Evolutionary conservation across 1,140 invertebrate species (phyloP).

Genomic region (Anoplolepis gracilipes): DNA sequence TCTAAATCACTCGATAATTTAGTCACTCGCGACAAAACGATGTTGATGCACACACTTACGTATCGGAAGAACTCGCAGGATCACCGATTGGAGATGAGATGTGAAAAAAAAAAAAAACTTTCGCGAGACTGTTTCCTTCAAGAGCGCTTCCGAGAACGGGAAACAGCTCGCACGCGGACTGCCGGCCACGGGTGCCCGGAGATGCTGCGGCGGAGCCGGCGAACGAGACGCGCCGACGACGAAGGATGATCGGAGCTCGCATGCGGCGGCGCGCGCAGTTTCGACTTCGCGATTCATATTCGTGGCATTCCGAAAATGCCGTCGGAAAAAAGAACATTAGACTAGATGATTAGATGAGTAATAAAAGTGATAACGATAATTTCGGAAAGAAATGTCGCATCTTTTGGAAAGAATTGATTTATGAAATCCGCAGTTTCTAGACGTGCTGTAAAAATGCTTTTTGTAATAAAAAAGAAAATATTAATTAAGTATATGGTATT

Average conservation of each 20-base stretch:
- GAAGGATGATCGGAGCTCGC: conserved; percentile 50
- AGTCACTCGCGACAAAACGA: too few relatives aligned
- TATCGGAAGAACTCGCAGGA: background rate
- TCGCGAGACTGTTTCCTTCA: background rate
- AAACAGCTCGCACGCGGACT: conserved; percentile 63
- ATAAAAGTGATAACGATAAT: background rate
- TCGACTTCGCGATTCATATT: conserved; percentile 21
- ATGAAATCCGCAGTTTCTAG: background rate
- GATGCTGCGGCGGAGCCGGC: conserved; percentile 53
- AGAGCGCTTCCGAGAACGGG: conserved; percentile 40
- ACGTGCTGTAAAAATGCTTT: too few relatives aligned
- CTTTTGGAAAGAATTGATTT: background rate
- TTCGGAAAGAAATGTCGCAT: background rate
- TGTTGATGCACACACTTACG: background rate
- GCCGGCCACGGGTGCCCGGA: conserved; percentile 40
- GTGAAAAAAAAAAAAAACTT: background rate
- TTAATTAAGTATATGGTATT: too few relatives aligned
- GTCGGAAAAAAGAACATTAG: background rate
- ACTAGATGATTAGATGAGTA: too few relatives aligned
- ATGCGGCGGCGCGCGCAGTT: conserved; percentile 60
- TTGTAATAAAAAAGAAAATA: too few relatives aligned
- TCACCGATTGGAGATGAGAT: background rate
- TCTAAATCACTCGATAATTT: background rate
- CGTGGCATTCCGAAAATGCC: background rate
- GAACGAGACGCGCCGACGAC: conserved; percentile 54